Evolutionary conservation across 1,140 invertebrate species (phyloP).

Genomic region (Spodoptera frugiperda): DNA sequence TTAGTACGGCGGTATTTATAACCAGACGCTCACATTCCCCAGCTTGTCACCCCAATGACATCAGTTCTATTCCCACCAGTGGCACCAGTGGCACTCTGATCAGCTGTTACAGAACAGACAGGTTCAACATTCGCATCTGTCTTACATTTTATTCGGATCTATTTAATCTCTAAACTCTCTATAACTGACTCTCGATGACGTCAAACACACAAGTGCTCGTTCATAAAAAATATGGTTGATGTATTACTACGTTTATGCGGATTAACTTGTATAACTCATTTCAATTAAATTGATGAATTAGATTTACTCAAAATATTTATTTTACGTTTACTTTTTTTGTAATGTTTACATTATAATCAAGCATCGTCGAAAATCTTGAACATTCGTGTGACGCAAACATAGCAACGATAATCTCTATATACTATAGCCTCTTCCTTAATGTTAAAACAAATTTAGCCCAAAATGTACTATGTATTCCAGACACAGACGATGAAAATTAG

Average conservation of each 20-base stretch:
- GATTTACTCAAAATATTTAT: background rate
- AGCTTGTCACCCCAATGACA: background rate
- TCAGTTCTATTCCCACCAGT: background rate
- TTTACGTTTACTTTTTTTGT: too few relatives aligned
- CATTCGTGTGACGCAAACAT: too few relatives aligned
- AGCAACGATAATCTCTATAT: too few relatives aligned
- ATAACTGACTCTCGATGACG: conserved; percentile 1
- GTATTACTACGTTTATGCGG: background rate
- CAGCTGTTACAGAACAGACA: conserved; percentile 19
- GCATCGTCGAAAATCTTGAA: too few relatives aligned
- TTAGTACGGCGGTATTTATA: background rate
- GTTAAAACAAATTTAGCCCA: background rate
- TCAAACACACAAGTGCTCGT: conserved; percentile 13
- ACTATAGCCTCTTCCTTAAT: too few relatives aligned
- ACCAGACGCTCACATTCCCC: background rate
- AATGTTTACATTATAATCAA: too few relatives aligned
- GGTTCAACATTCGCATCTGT: conserved; percentile 25
- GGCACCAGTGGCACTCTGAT: background rate
- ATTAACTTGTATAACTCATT: conserved; percentile 6
- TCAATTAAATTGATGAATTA: background rate
- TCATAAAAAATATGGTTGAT: conserved; percentile 15
- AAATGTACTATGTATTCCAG: background rate
- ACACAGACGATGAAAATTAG: conserved; percentile 28
- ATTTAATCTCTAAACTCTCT: conserved; percentile 1
- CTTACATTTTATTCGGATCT: conserved; percentile 21